Base-by-base conservation (phyloP, 2,113 vertebrate species). In the Smithornis capensis region DNA sequence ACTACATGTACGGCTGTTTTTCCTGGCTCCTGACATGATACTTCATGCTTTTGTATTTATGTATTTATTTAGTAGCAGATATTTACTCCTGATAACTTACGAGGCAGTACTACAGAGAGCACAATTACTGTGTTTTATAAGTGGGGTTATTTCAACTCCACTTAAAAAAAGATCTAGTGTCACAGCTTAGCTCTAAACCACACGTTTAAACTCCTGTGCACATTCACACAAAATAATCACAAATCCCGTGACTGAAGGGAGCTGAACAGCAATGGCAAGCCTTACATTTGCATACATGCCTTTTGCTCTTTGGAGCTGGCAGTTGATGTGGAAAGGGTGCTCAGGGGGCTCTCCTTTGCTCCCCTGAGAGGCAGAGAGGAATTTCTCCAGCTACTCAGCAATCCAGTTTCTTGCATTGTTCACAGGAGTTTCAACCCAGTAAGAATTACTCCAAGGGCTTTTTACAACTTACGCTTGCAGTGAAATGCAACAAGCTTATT, bases 391-490 rank as follows among this genome's bases (percentile, higher is more conserved):
- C 69, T 87, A 70, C 33, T 57, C 76, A 77, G 70, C 52, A 78
- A 69, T 47, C 38, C 81, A 57, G 28, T 74, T 90, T 87, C 68
- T 89, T 40, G 50, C 64, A 80, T 23, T 69, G 60, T 83, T 95
- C 71, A 65, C 52, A 68, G 19, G 38, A 89, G 77, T 63, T 91
- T 78, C 83, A 89, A 70, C 49, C 42, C 67, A 27, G 47, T 55
- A 88, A 73, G 63, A 92, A 50, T 50, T 53, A 92, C 68, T 93
- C 91, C 85, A 88, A 96, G 96, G 64, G 56, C 57, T 85, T 90
- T 60, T 29, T 4, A 60, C 10, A 75, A 68, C 33, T 81, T 79
- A 53, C 3, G 13, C 49, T 77, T 59, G 71, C 53, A 92, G 5
- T 76, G 64, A 95, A 92, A 87, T 18, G 25, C 78, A 94, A 81